A percentile compares a stretch with the other conserved stretches of the same genome.
Evolutionary conservation across 1,140 invertebrate species (phyloP).

Genomic region (Tenebrio molitor): DNA sequence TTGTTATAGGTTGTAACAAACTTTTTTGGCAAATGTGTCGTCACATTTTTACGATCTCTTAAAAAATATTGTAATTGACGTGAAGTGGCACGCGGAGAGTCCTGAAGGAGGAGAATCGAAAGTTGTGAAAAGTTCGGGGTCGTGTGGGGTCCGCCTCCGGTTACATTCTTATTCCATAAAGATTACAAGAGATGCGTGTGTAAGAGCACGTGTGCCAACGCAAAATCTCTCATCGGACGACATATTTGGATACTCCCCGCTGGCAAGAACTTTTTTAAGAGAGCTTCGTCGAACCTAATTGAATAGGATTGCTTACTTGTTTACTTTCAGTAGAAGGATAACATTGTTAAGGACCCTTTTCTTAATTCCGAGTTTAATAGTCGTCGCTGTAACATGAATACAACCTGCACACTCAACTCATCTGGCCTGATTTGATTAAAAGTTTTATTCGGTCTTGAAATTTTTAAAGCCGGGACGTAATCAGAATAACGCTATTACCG

Average conservation of each 20-base stretch:
- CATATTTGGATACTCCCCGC: constrained; percentile 11
- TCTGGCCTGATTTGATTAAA: constrained; percentile 58
- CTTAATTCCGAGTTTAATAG: constrained; percentile 56
- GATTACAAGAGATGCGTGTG: constrained; percentile 55
- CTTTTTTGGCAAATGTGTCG: no score
- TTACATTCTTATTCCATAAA: constrained; percentile 60
- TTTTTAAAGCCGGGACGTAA: constrained; percentile 56
- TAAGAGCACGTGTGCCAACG: constrained; percentile 50
- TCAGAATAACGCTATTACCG: constrained; percentile 51
- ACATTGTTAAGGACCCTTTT: constrained; percentile 58
- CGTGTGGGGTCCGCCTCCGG: constrained; percentile 20
- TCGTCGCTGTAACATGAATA: constrained; percentile 54
- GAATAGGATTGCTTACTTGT: constrained; percentile 53
- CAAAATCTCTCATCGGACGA: constrained; percentile 50
- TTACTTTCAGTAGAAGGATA: constrained; percentile 44
- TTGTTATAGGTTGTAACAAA: no score
- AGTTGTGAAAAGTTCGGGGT: constrained; percentile 11
- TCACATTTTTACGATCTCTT: no score
- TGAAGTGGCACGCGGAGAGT: no score
- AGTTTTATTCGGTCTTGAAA: constrained; percentile 58
- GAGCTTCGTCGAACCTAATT: constrained; percentile 49
- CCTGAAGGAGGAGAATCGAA: not conserved
- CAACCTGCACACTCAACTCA: constrained; percentile 43
- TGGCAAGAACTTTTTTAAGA: constrained; percentile 44
- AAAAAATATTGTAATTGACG: no score